Evolutionary conservation across 2,797 vertebrate genomes (phyloP), one percentile per base, ranked within the genome.

Genomic region (Paguma larvata): DNA sequence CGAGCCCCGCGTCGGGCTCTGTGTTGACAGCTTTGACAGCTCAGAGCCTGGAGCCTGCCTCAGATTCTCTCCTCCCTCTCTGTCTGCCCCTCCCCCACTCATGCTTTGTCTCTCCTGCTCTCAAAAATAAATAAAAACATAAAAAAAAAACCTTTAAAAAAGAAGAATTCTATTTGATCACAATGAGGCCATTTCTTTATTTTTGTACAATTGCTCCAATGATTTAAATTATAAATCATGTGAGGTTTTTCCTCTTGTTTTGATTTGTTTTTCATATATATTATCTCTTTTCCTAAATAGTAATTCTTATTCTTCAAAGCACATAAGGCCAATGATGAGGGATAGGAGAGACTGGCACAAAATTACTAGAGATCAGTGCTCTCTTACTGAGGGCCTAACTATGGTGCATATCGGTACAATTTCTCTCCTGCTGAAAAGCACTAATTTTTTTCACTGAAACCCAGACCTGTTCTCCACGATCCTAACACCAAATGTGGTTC

Each of bases 191-290:
- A 27, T 83, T 78, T 75, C 44, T 77, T 88, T 70, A 46, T 46
- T 87, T 95, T 34, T 44, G 3, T 70, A 51, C 1, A 86, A 30
- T 51, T 59, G 86, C 2, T 80, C 67, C 65, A 93, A 65, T 78
- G 82, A 88, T 46, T 62, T 90, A n/a, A 90, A 62, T 91, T 67
- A 38, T n/a, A 96, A 84, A 94, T 11, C 46, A 77, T 23, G 9
- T 73, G n/a, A 89, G 27, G 44, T 63, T 77, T 96, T 53, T 46
- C 21, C 21, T 56, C 30, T 78, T 38, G 5, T n/a, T 62, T 82
- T 4, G 23, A 46, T 38, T 46, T 73, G 14, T n/a, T 86, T 89
- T 62, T 38, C 16, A 8, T 41, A 59, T 73, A 27, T 62, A 85
- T 63, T 79, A 46, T 82, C 51, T 85, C 75, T 78, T 83, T 75